Conservation (phyloP, 2,888 invertebrate species). For the Automeris io region DNA sequence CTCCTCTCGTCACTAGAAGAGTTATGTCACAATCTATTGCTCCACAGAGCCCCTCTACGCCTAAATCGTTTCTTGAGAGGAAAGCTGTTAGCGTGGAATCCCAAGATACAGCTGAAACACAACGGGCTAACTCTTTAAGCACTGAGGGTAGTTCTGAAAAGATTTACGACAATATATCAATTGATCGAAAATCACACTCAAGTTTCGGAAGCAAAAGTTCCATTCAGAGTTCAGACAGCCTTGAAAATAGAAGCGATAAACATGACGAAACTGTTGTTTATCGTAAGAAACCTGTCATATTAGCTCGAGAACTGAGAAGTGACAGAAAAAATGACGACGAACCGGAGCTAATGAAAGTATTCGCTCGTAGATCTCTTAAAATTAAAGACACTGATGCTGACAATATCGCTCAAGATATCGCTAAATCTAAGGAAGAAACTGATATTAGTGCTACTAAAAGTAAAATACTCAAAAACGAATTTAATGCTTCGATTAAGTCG, state of each 20-base stretch:
- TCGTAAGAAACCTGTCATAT: slow-evolving; percentile 72
- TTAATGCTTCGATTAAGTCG: slow-evolving; percentile 74
- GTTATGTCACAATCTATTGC: slow-evolving; percentile 28
- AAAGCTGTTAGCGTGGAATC: slow-evolving; percentile 76
- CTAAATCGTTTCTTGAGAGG: slow-evolving; percentile 70
- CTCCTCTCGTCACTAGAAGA: slow-evolving; percentile 35
- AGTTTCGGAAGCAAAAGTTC: slow-evolving; percentile 71
- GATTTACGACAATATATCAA: slow-evolving; percentile 65
- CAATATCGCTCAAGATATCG: slow-evolving; percentile 75
- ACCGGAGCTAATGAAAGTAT: slow-evolving; percentile 89
- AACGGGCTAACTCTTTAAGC: slow-evolving; percentile 55
- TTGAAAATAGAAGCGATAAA: slow-evolving; percentile 56
- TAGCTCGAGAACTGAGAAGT: slow-evolving; percentile 53
- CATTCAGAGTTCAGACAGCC: slow-evolving; percentile 66
- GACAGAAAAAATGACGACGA: slow-evolving; percentile 80
- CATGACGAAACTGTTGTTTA: slow-evolving; percentile 72
- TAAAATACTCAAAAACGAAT: slow-evolving; percentile 61
- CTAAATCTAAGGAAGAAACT: slow-evolving; percentile 55
- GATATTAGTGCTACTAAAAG: slow-evolving; percentile 42
- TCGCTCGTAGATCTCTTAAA: slow-evolving; percentile 87
- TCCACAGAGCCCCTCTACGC: slow-evolving; percentile 57
- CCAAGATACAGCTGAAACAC: slow-evolving; percentile 61
- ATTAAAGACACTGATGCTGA: slow-evolving; percentile 83
- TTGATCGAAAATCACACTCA: slow-evolving; percentile 65
- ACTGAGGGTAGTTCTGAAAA: slow-evolving; percentile 65